These are phyloP conservation scores for Epinotia demarniana DNA, from an alignment of 2,888 invertebrate species.

Conservation along the genomic window DNA sequence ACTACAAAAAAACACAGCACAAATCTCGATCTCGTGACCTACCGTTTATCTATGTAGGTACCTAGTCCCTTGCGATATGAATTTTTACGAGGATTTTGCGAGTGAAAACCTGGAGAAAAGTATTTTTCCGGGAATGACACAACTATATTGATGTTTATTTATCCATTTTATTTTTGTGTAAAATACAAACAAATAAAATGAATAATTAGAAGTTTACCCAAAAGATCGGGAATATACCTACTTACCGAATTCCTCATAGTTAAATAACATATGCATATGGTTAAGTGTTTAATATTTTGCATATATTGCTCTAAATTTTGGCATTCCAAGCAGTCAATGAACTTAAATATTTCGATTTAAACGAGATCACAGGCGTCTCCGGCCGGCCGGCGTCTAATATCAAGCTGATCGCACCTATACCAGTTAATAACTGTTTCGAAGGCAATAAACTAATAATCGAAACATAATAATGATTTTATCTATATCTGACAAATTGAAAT, in stretches of 20 bases:
- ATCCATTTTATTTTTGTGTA: no score
- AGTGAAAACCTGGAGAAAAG: no score
- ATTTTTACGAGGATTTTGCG: no score
- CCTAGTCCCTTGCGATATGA: no score
- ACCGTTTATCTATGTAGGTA: no score
- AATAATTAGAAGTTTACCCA: no score
- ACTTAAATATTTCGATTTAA: slow-evolving; percentile 36
- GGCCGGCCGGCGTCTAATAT: slow-evolving; percentile 22
- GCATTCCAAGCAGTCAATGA: slow-evolving; percentile 34
- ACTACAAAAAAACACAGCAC: neutral
- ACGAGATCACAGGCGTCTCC: slow-evolving; percentile 43
- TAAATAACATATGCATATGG: no score
- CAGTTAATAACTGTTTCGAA: slow-evolving; percentile 47
- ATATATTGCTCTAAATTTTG: slow-evolving; percentile 34
- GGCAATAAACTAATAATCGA: slow-evolving; percentile 44
- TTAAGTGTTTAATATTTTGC: neutral
- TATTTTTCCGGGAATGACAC: no score
- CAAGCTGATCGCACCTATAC: slow-evolving; percentile 35
- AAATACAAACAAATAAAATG: no score
- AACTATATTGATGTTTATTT: no score
- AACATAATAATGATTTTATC: slow-evolving; percentile 42
- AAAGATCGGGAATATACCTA: neutral
- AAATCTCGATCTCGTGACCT: neutral
- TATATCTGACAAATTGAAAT: slow-evolving; percentile 38
- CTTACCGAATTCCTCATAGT: neutral